phyloP scores from a whole-genome alignment of 2,888 invertebrate species.

The Nephrocerus scutellatus region DNA sequence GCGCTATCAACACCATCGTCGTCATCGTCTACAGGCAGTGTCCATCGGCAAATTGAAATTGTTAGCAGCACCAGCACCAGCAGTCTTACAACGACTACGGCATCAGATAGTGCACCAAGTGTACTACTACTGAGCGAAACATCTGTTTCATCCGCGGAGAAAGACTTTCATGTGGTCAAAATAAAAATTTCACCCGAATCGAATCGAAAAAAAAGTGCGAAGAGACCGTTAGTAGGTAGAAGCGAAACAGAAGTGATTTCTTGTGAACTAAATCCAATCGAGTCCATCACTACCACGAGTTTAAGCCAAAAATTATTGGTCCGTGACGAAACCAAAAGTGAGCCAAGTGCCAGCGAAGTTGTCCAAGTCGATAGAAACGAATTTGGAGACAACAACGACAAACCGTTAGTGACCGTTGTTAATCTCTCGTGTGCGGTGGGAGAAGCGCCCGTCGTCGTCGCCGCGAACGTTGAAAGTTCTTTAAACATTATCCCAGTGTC shows the following conservation, averaged over 20 bases:
- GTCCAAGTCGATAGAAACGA: conserved; percentile 5
- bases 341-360: not conserved
- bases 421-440: conserved; percentile 18
- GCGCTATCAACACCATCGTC: conserved; percentile 7
- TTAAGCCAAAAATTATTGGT: no score
- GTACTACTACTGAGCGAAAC: conserved; percentile 41
- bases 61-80: conserved; percentile 19
- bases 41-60: conserved; percentile 20
- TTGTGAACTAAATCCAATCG: conserved; percentile 6
- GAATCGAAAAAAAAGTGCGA: conserved; percentile 25
- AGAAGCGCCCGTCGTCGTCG: no score
- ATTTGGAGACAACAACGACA: conserved; percentile 8
- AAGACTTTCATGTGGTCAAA: conserved; percentile 40
- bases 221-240: conserved; percentile 25
- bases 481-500: no score
- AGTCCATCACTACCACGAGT: no score
- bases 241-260: conserved; percentile 16
- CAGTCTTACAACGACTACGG: conserved; percentile 30
- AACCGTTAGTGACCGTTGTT: conserved; percentile 19
- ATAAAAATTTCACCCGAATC: conserved; percentile 41
- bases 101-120: conserved; percentile 39
- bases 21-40: conserved; percentile 1
- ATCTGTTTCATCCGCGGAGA: conserved; percentile 27
- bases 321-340: conserved; percentile 15
- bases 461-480: no score